phyloP scores from a whole-genome alignment of 2,888 invertebrate species.

The Zhuqinia jingwanae region DNA sequence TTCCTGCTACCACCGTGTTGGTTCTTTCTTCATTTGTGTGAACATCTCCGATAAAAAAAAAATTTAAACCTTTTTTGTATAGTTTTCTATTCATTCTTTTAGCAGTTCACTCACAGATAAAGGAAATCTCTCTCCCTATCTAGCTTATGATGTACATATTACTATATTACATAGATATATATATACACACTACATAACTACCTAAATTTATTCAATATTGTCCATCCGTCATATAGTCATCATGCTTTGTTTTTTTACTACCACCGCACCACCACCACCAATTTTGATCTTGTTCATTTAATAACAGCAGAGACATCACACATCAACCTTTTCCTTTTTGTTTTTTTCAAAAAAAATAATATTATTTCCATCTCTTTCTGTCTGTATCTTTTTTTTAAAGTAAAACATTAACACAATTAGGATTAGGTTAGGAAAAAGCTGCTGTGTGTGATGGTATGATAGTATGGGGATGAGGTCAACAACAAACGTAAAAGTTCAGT shows the following conservation, averaged over 20 bases:
- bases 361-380: neutral
- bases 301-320: neutral
- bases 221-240: neutral
- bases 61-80: too few species aligned
- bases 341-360: neutral
- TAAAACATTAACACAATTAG: neutral
- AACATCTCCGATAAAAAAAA: too few species aligned
- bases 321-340: neutral
- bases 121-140: too few species aligned
- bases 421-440: neutral
- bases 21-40: too few species aligned
- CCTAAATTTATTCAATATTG: slow-evolving; percentile 17
- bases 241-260: slow-evolving; percentile 6
- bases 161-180: too few species aligned
- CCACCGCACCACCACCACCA: neutral
- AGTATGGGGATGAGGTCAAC: neutral
- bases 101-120: too few species aligned
- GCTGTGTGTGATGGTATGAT: neutral
- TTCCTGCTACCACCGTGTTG: too few species aligned
- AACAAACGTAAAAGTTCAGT: too few species aligned
- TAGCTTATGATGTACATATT: too few species aligned
- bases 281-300: neutral
- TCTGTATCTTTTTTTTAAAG: too few species aligned
- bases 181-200: too few species aligned
- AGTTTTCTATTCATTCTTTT: too few species aligned